Evolutionary conservation across 2,888 invertebrate species (phyloP), one percentile per base, ranked within the genome.

Genomic region (Drosophila macrospina): DNA sequence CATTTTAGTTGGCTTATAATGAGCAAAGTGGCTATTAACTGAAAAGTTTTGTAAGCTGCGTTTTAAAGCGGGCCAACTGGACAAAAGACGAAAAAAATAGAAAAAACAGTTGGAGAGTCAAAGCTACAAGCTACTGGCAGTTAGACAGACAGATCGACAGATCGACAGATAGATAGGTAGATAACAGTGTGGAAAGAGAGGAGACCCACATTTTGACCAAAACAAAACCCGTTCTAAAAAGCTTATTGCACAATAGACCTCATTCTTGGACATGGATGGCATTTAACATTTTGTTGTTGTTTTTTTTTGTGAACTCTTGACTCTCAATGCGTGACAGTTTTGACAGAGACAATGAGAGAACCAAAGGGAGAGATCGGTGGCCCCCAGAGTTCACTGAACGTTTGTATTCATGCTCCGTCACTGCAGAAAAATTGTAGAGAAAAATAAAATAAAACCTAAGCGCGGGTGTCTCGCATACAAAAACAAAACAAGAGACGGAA

Each of bases 1-100:
- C 68, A 56, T 71, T 71, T 84, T 74, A 81, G 85, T 81, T 82
- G 81, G 81, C 84, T 79, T 81, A 84, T 82, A 82, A 82, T 84
- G 79, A 81, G 81, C 72, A 78, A 82, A 82, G 84, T 81, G 81
- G 81, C 71, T 74, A 84, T 84, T 84, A 82, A 76, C 74, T 65
- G 70, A 66, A 78, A 84, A 76, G 52, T 80, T 84, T 80, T 73
- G 60, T 65, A 51, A 66, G 72, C 62, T 71, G 81, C 74, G 80
- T 80, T 80, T 78, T 68, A 57, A 71, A 80, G 55, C 70, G 63
- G 70, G 62, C 55, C 59, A 64, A 37, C 36, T 34, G 47, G 11
- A 47, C n/a, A n/a, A n/a, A n/a, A n/a, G n/a, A n/a, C n/a, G n/a
- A 39, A 37, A 24, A 13, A 4, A 37, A 48, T 30, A 30, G 37